These are phyloP conservation scores for Barbus barbus DNA, from an alignment of 2,113 vertebrate species.

Conservation along the genomic window DNA sequence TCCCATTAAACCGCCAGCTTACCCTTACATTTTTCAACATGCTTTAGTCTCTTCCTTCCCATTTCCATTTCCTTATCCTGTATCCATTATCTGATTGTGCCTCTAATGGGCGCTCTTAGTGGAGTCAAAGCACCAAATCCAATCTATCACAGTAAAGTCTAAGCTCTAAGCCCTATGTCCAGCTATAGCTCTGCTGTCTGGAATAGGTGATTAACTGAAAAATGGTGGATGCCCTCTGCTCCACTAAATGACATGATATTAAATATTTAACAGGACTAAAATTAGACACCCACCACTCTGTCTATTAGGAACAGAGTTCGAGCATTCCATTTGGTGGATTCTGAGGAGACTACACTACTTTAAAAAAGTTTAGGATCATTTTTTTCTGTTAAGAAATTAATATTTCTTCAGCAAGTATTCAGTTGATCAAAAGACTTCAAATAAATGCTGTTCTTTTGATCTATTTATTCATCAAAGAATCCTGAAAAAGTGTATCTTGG, in stretches of 20 bases:
- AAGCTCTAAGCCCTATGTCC: constrained; percentile 9
- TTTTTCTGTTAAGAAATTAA: background rate
- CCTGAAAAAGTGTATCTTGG: background rate
- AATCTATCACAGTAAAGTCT: constrained; percentile 42
- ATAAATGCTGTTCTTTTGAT: background rate
- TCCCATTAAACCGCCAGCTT: background rate
- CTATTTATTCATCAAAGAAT: background rate
- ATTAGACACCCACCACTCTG: constrained; percentile 47
- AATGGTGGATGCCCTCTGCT: constrained; percentile 36
- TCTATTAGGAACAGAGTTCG: constrained; percentile 44
- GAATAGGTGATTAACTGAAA: constrained; percentile 49
- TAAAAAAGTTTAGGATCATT: background rate
- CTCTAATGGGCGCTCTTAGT: constrained; percentile 38
- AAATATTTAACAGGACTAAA: constrained; percentile 62
- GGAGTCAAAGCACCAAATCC: constrained; percentile 41
- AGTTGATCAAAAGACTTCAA: background rate
- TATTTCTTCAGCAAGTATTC: background rate
- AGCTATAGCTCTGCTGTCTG: constrained; percentile 52
- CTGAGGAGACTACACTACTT: background rate
- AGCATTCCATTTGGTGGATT: constrained; percentile 24
- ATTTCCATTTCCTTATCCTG: background rate
- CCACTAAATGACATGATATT: constrained; percentile 57
- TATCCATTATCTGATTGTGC: constrained; percentile 36
- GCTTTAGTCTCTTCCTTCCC: constrained; percentile 13
- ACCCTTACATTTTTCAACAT: constrained; percentile 16